phyloP scores from a whole-genome alignment of 2,888 invertebrate genomes.

The Apamea sordens region DNA sequence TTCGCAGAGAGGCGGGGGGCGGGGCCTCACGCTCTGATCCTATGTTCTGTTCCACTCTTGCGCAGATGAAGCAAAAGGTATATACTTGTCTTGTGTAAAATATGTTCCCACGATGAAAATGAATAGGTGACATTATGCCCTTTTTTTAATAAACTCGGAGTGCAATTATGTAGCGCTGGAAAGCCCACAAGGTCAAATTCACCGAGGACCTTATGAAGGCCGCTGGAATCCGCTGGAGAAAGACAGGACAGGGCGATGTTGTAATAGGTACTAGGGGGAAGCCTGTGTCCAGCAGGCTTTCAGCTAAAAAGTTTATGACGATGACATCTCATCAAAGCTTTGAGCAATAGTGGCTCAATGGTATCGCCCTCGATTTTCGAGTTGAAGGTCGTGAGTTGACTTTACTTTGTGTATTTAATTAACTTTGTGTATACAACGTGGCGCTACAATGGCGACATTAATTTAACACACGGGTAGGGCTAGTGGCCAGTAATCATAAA shows the following conservation, averaged over 20 bases:
- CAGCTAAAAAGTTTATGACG: no score
- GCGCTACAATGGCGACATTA: no score
- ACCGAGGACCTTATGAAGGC: neutral
- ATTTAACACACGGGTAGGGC: no score
- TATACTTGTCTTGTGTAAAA: neutral
- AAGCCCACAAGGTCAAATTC: neutral
- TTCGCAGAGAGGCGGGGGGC: slow-evolving; percentile 78
- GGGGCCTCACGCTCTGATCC: slow-evolving; percentile 79
- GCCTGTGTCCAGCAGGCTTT: neutral
- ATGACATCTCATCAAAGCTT: no score
- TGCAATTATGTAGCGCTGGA: neutral
- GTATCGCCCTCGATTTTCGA: no score
- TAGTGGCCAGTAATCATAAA: no score
- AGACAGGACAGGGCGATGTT: neutral
- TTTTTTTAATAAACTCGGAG: neutral
- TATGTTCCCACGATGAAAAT: neutral
- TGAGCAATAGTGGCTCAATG: no score
- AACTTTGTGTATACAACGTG: no score
- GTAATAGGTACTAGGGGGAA: neutral
- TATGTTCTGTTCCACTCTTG: slow-evolving; percentile 87
- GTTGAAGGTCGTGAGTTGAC: no score
- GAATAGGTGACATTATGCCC: neutral
- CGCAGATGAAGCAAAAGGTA: slow-evolving; percentile 90
- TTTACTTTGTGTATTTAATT: no score
- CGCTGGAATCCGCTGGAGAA: neutral